phyloP scores from a whole-genome alignment of 2,888 invertebrate species.

The Oxytorus armatus region DNA sequence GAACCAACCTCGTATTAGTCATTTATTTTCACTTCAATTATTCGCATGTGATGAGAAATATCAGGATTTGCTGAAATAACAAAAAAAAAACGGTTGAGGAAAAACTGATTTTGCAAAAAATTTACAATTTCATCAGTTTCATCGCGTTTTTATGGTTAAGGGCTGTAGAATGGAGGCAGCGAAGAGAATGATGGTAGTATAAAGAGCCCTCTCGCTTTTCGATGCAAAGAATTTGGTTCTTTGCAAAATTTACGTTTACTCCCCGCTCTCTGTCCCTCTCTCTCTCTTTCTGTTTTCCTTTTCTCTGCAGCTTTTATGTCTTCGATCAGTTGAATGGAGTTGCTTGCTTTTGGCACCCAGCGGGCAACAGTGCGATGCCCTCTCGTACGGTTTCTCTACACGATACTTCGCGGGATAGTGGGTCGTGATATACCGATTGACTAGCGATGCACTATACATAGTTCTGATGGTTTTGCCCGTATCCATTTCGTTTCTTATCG shows the following conservation, averaged over 20 bases:
- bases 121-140: slow-evolving; percentile 50
- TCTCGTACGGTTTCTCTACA: slow-evolving; percentile 63
- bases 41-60: background rate
- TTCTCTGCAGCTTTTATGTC: slow-evolving; percentile 59
- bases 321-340: slow-evolving; percentile 62
- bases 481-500: slow-evolving; percentile 47
- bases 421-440: slow-evolving; percentile 21
- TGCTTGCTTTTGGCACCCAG: slow-evolving; percentile 57
- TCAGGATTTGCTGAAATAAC: background rate
- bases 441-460: slow-evolving; percentile 21
- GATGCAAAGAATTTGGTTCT: slow-evolving; percentile 46
- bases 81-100: background rate
- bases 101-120: slow-evolving; percentile 26
- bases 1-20: background rate
- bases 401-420: slow-evolving; percentile 47
- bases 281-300: slow-evolving; percentile 2
- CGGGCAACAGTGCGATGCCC: slow-evolving; percentile 39
- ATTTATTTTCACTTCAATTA: background rate
- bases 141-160: slow-evolving; percentile 25
- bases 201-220: slow-evolving; percentile 18
- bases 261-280: background rate
- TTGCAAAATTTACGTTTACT: slow-evolving; percentile 63
- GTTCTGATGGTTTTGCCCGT: slow-evolving; percentile 20
- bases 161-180: too few species aligned
- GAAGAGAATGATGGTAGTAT: too few species aligned